These are phyloP conservation scores for Apotomis betuletana DNA, from an alignment of 2,888 invertebrate genomes.

Conservation along the genomic window DNA sequence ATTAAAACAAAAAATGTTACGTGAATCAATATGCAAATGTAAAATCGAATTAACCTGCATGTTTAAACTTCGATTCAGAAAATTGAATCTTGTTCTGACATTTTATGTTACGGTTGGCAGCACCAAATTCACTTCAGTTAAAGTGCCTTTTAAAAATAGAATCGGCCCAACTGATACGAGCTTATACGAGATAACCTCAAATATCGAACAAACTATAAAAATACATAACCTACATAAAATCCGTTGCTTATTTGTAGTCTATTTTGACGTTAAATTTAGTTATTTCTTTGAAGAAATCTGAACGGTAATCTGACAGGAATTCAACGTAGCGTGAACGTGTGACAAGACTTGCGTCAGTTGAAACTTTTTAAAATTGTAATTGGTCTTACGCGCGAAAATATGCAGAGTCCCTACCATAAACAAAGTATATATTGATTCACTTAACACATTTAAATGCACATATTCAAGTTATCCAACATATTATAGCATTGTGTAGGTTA, in stretches of 20 bases:
- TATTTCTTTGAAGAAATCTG: conserved; percentile 31
- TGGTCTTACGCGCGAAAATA: neutral
- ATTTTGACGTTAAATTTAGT: conserved; percentile 30
- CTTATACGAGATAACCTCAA: conserved; percentile 25
- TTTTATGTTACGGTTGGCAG: conserved; percentile 25
- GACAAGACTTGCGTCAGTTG: conserved; percentile 26
- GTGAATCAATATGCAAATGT: conserved; percentile 49
- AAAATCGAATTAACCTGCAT: conserved; percentile 2
- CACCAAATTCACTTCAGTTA: conserved; percentile 25
- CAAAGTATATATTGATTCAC: conserved; percentile 48
- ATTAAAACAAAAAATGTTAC: conserved; percentile 51
- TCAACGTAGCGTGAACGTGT: conserved; percentile 31
- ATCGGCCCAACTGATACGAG: conserved; percentile 24
- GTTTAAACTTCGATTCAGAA: conserved; percentile 18
- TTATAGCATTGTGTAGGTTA: neutral
- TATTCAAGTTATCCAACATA: neutral
- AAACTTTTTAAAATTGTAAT: conserved; percentile 18
- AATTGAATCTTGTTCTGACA: conserved; percentile 24
- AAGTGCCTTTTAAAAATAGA: conserved; percentile 38
- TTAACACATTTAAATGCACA: conserved; percentile 42
- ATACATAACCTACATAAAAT: conserved; percentile 34
- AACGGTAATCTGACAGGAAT: conserved; percentile 31
- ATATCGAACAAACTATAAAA: conserved; percentile 31
- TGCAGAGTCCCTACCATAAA: conserved; percentile 2
- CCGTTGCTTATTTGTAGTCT: conserved; percentile 28